Evolutionary conservation across 2,888 invertebrate species (phyloP), one percentile per base, ranked within the genome.

Genomic region (Sicus ferrugineus): DNA sequence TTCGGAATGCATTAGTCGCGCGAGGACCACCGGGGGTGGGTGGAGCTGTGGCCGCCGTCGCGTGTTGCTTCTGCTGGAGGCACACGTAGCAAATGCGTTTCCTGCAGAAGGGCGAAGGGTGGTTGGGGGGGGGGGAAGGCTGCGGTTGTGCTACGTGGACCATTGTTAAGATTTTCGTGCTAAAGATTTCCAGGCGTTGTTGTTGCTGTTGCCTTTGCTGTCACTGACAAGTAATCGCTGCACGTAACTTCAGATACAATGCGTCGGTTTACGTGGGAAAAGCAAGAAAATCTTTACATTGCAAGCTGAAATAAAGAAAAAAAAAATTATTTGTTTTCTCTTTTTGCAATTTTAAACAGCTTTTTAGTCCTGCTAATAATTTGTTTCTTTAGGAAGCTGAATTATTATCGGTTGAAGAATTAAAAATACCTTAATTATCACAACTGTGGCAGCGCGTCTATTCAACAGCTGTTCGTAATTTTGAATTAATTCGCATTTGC

Each of bases 241-340:
- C 64, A 64, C 64, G 64, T 64, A 64, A 42, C 34, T 26, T 16
- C 48, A 30, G 64, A 50, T 48, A 64, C 64, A 64, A 64, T 64
- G 64, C 31, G 64, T 34, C 50, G 52, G 52, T 64, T 64, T 64
- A 31, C 28, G 21, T 21, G 52, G 46, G 34, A 30, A 23, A 64
- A 52, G 21, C 31, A 64, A 52, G 31, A 52, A 64, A 64, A 64
- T 64, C 50, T 34, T 50, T 64, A 52, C 19, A 42, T 38, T n/a
- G n/a, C n/a, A n/a, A n/a, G n/a, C n/a, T n/a, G n/a, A n/a, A n/a
- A n/a, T 30, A 58, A 58, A 34, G 59, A 61, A 61, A 23, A 54
- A 38, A 38, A 11, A 11, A 38, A 38, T 6, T 38, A 34, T 34
- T 34, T 34, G 34, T 34, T 34, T 34, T 38, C 38, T 11, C 7